phyloP scores from a whole-genome alignment of 2,113 vertebrate genomes.

The Hypomesus transpacificus region DNA sequence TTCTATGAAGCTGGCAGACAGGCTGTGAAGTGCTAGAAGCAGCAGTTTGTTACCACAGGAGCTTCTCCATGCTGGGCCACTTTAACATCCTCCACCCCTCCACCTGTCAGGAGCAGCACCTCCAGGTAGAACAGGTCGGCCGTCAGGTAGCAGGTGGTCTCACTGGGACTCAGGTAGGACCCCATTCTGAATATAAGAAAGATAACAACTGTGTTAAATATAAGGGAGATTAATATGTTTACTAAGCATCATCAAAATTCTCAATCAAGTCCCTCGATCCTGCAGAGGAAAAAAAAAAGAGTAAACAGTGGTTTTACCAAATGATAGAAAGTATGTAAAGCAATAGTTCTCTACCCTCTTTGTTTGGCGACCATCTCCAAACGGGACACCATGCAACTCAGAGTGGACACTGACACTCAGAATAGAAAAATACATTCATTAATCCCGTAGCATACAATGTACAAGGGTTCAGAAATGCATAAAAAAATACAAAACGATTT shows the following conservation, averaged over 20 bases:
- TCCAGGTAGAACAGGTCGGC: conserved; percentile 83
- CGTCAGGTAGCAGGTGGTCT: conserved; percentile 78
- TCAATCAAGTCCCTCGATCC: neutral
- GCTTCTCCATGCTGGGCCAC: conserved; percentile 73
- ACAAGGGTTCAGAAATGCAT: neutral
- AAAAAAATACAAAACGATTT: neutral
- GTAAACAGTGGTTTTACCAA: neutral
- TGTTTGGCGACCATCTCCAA: conserved; percentile 76
- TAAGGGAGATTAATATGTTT: neutral
- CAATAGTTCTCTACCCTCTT: conserved; percentile 69
- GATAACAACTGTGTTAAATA: neutral
- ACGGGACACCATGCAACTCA: conserved; percentile 64
- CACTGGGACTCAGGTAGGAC: conserved; percentile 70
- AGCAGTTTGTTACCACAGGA: conserved; percentile 67
- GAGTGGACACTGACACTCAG: conserved; percentile 67
- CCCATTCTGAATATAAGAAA: conserved; percentile 67
- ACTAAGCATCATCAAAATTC: neutral
- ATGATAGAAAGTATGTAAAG: neutral
- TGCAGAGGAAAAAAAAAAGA: neutral
- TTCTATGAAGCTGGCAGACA: neutral
- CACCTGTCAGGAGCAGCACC: conserved; percentile 72
- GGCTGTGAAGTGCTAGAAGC: neutral
- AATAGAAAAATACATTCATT: neutral
- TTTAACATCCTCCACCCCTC: conserved; percentile 73
- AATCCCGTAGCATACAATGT: too few species aligned